These are phyloP conservation scores for Macquaria australasica DNA, from an alignment of 2,113 vertebrate species.

Conservation along the genomic window DNA sequence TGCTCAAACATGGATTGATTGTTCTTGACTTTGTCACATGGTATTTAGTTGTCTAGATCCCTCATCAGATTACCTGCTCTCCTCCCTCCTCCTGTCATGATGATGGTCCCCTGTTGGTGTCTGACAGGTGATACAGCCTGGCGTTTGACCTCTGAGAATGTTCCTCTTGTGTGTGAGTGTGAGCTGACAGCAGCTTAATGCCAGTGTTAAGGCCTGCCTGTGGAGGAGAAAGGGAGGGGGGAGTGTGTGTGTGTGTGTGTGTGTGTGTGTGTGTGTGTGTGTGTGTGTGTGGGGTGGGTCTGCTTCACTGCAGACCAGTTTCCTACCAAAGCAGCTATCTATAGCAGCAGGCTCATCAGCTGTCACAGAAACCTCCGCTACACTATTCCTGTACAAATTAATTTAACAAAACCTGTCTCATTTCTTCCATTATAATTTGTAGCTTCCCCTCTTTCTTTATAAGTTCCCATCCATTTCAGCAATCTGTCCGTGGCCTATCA, in stretches of 20 bases:
- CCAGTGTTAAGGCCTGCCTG: constrained; percentile 34
- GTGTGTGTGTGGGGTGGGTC: no score
- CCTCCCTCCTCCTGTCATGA: constrained; percentile 47
- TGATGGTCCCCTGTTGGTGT: constrained; percentile 44
- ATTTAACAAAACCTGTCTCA: constrained; percentile 55
- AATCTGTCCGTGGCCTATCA: constrained; percentile 20
- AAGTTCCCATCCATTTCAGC: constrained; percentile 25
- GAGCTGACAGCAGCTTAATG: constrained; percentile 72
- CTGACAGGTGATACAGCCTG: constrained; percentile 57
- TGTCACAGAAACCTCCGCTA: constrained; percentile 41
- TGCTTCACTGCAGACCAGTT: constrained; percentile 27
- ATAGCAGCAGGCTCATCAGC: constrained; percentile 59
- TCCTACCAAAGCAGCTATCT: constrained; percentile 50
- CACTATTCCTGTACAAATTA: constrained; percentile 49
- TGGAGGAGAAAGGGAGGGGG: constrained; percentile 19
- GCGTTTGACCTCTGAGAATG: constrained; percentile 69
- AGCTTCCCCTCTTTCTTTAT: constrained; percentile 21
- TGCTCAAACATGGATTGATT: neutral
- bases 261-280: no score
- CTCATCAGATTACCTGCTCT: constrained; percentile 42
- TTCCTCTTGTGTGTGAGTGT: constrained; percentile 50
- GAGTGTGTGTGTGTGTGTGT: no score
- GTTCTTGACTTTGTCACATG: constrained; percentile 28
- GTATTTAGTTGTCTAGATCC: constrained; percentile 37
- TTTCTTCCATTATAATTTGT: constrained; percentile 32